A percentile compares a stretch with the other conserved stretches of the same genome.
Evolutionary conservation across 1,140 invertebrate genomes (phyloP).

Genomic region (Periplaneta americana): DNA sequence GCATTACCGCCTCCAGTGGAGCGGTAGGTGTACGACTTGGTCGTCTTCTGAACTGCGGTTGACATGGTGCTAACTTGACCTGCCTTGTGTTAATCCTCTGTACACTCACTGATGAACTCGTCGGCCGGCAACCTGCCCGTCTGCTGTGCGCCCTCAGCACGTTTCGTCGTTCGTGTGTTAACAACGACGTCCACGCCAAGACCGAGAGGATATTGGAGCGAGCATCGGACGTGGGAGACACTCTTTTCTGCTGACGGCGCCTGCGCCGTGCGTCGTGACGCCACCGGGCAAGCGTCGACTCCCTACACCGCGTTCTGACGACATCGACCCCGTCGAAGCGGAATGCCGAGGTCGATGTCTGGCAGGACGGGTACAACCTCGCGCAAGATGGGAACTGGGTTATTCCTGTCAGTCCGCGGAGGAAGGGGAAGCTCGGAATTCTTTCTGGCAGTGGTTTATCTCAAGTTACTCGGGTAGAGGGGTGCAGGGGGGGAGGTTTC

Average conservation of each 20-base stretch:
- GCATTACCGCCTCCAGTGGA: constrained; percentile 72
- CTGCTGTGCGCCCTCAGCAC: not conserved
- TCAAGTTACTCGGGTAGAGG: constrained; percentile 12
- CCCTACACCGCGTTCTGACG: not conserved
- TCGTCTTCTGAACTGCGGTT: constrained; percentile 74
- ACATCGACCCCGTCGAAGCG: not conserved
- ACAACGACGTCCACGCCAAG: not conserved
- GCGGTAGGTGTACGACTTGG: constrained; percentile 81
- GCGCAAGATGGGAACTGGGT: constrained; percentile 1
- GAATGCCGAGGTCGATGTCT: not conserved
- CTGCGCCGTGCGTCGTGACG: not conserved
- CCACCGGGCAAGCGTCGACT: not conserved
- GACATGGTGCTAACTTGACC: constrained; percentile 34
- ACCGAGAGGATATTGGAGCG: not conserved
- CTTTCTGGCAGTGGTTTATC: constrained; percentile 8
- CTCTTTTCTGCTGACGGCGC: not conserved
- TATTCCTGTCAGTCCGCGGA: constrained; percentile 7
- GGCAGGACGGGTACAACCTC: not conserved
- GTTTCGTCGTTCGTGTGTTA: not conserved
- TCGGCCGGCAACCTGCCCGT: too few species aligned
- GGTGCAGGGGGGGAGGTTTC: not conserved
- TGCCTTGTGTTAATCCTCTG: not conserved
- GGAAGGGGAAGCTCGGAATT: constrained; percentile 2
- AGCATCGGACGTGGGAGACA: not conserved
- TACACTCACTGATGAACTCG: not conserved